phyloP scores from a whole-genome alignment of 1,140 invertebrate genomes.

The Colletes gigas region DNA sequence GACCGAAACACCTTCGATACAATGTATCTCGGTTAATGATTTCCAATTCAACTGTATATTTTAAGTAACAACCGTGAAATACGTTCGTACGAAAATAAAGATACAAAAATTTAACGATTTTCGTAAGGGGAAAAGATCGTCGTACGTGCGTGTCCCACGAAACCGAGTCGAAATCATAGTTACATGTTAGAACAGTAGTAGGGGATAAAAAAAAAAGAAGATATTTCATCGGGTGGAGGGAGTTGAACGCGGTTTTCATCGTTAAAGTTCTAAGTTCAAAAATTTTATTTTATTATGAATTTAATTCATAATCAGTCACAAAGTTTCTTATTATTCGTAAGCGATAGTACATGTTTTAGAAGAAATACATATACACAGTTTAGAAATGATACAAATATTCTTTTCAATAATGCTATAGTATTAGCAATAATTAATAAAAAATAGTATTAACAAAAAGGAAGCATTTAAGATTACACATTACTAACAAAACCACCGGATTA shows the following conservation, averaged over 20 bases:
- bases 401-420: background rate
- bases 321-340: conserved; percentile 4
- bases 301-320: conserved; percentile 9
- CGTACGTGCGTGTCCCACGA: no score
- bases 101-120: no score
- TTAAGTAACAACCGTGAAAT: background rate
- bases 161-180: no score
- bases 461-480: background rate
- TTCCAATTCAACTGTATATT: conserved; percentile 8
- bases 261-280: background rate
- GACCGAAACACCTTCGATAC: background rate
- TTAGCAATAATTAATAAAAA: background rate
- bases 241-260: background rate
- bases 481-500: background rate
- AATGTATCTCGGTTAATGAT: background rate
- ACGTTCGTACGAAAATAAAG: no score
- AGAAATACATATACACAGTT: background rate
- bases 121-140: no score
- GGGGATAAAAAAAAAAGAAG: no score
- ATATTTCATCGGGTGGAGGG: no score
- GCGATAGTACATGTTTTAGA: conserved; percentile 1
- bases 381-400: background rate
- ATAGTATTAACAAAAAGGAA: conserved; percentile 6
- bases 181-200: no score
- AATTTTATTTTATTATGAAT: conserved; percentile 3